phyloP scores from a whole-genome alignment of 2,113 vertebrate genomes.

The Plotosus lineatus region DNA sequence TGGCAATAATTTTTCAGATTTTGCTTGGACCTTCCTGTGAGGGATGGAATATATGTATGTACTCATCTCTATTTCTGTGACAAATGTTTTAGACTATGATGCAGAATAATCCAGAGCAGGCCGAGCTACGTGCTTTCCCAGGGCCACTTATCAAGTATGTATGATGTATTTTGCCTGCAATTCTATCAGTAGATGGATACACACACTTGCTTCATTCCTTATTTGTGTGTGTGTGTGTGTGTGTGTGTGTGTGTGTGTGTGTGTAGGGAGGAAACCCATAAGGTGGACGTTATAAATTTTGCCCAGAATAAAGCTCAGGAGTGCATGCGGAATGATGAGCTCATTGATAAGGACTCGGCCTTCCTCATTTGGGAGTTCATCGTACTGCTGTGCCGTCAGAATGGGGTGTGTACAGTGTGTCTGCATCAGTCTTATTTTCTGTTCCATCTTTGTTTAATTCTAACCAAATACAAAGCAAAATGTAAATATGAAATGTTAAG shows the following conservation, averaged over 20 bases:
- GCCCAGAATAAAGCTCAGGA: slow-evolving; percentile 88
- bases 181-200: neutral
- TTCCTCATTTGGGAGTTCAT: slow-evolving; percentile 94
- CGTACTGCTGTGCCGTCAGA: slow-evolving; percentile 90
- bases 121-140: slow-evolving; percentile 86
- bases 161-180: neutral
- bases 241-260: neutral
- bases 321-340: slow-evolving; percentile 81
- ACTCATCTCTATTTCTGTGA: neutral
- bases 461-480: no score
- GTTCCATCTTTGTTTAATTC: neutral
- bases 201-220: neutral
- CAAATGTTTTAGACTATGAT: slow-evolving; percentile 77
- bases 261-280: slow-evolving; percentile 91
- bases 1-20: neutral
- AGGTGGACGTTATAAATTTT: slow-evolving; percentile 98
- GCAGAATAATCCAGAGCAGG: slow-evolving; percentile 85
- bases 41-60: neutral
- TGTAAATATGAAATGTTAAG: neutral
- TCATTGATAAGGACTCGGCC: slow-evolving; percentile 92
- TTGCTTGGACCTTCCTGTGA: neutral
- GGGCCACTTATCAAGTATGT: slow-evolving; percentile 92
- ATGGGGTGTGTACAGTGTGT: slow-evolving; percentile 78
- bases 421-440: neutral
- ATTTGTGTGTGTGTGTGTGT: neutral